phyloP scores from a whole-genome alignment of 1,140 invertebrate genomes.

The roundworm (Caenorhabditis elegans) region WBcel235 BX284604.4:10883001-10883500 shows the following conservation, averaged over 20 bases:
- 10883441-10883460: neutral
- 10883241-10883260: neutral
- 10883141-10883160: neutral
- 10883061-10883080: neutral
- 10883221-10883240: no score
- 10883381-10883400: no score
- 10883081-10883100: neutral
- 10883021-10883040: constrained; percentile 24
- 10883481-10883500: neutral
- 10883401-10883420: no score
- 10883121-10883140: neutral
- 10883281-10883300: neutral
- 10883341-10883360: neutral
- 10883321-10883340: neutral
- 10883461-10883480: neutral
- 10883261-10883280: neutral
- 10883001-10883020: neutral
- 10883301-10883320: neutral
- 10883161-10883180: neutral
- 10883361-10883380: neutral
- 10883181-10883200: neutral
- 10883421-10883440: neutral
- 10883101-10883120: neutral
- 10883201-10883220: no score
- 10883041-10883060: neutral